A percentile compares a stretch with the other conserved stretches of the same genome.
phyloP scores from a whole-genome alignment of 1,140 invertebrate genomes.

The Oryzaephilus surinamensis region DNA sequence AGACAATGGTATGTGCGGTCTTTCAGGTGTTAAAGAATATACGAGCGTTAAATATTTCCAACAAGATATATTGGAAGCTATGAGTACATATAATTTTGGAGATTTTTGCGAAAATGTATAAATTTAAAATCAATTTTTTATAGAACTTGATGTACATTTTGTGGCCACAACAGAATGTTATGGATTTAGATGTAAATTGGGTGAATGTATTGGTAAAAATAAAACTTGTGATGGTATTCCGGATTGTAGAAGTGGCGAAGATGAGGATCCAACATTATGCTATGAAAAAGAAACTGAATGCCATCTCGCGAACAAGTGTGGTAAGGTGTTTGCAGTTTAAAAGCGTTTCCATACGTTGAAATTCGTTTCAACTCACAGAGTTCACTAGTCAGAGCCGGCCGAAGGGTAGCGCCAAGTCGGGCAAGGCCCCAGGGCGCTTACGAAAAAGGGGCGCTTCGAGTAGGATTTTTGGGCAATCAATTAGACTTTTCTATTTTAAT shows the following conservation, averaged over 20 bases:
- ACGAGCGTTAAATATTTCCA: conserved; percentile 20
- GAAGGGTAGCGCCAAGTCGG: too few relatives aligned
- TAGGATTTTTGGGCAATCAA: too few relatives aligned
- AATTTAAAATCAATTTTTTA: conserved; percentile 10
- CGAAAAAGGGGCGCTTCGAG: too few relatives aligned
- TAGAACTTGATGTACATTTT: conserved; percentile 1
- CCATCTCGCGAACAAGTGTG: conserved; percentile 20
- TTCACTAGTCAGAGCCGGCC: too few relatives aligned
- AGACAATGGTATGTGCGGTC: too few relatives aligned
- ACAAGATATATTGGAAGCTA: conserved; percentile 11
- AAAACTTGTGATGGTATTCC: conserved; percentile 57
- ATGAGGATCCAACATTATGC: conserved; percentile 48
- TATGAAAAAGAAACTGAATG: too few relatives aligned
- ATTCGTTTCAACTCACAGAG: too few relatives aligned
- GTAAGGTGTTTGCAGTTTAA: conserved; percentile 29
- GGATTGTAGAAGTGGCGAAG: conserved; percentile 58
- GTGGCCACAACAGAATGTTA: conserved; percentile 36
- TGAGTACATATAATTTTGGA: not conserved
- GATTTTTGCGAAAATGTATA: not conserved
- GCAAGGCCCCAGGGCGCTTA: too few relatives aligned
- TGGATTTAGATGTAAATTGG: conserved; percentile 55
- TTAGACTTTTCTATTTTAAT: too few relatives aligned
- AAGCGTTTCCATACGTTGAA: not conserved
- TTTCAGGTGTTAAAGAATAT: conserved; percentile 5
- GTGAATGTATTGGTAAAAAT: conserved; percentile 51